Percentiles rank a stretch among this genome's conserved stretches.
Conservation (phyloP, 2,113 vertebrate species). For the Genyomyrus donnyi region DNA sequence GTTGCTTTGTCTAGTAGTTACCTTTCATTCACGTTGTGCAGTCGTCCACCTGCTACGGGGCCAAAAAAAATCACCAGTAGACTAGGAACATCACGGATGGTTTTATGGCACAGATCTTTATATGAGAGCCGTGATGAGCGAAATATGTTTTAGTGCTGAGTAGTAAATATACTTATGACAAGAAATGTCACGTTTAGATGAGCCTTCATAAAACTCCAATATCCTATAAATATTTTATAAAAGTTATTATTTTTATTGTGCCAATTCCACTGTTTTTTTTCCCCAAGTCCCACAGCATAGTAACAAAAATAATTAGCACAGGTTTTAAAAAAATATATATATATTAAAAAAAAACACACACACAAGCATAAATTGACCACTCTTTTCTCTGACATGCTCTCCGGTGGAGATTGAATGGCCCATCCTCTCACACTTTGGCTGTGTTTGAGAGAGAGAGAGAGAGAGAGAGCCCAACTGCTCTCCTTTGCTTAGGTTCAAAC, state of each 20-base stretch:
- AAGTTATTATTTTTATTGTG: slow-evolving; percentile 35
- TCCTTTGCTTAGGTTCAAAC: background rate
- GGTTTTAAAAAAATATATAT: background rate
- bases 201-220: slow-evolving; percentile 26
- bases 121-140: slow-evolving; percentile 33
- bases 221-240: slow-evolving; percentile 26
- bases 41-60: background rate
- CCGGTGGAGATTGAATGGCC: background rate
- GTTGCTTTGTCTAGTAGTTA: background rate
- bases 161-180: slow-evolving; percentile 31
- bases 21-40: background rate
- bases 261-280: slow-evolving; percentile 22
- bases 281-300: slow-evolving; percentile 22
- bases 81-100: slow-evolving; percentile 1
- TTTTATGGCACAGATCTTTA: slow-evolving; percentile 37
- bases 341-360: background rate
- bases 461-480: background rate
- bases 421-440: background rate
- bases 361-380: slow-evolving; percentile 12
- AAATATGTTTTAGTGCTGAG: slow-evolving; percentile 29
- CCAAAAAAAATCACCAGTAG: background rate
- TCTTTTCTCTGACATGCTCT: background rate
- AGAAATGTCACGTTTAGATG: slow-evolving; percentile 26
- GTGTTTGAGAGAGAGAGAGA: background rate
- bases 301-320: background rate